A percentile compares a stretch with the other conserved stretches of the same genome.
phyloP scores from a whole-genome alignment of 2,888 invertebrate species.

The Antheraea yamamai region DNA sequence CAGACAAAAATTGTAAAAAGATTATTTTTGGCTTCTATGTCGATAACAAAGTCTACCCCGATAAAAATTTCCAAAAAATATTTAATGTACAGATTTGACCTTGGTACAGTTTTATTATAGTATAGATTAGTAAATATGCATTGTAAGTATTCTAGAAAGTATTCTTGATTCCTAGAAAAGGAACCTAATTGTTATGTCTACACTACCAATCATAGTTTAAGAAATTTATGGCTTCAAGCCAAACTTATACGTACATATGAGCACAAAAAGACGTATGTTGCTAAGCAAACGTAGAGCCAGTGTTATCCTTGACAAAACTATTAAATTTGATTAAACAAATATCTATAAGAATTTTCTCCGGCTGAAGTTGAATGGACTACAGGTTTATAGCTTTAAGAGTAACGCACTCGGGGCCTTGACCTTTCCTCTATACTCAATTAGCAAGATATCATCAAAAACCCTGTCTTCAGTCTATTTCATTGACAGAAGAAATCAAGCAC shows the following conservation, averaged over 20 bases:
- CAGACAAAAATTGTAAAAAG: too few species aligned
- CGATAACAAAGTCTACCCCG: too few species aligned
- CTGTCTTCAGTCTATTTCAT: neutral
- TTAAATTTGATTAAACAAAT: neutral
- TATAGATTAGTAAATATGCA: too few species aligned
- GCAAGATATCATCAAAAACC: neutral
- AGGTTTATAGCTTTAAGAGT: neutral
- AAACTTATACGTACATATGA: neutral
- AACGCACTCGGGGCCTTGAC: conserved; percentile 1
- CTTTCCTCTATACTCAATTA: neutral
- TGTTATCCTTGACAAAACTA: neutral
- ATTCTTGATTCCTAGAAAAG: too few species aligned
- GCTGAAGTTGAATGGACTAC: neutral
- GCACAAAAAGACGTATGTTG: neutral
- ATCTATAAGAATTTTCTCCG: neutral
- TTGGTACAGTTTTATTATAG: too few species aligned
- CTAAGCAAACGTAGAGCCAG: neutral
- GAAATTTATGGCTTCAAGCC: neutral
- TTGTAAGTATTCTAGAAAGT: too few species aligned
- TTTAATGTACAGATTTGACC: too few species aligned
- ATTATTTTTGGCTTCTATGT: too few species aligned
- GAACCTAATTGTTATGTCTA: too few species aligned
- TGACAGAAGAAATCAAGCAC: neutral
- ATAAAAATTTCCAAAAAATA: too few species aligned
- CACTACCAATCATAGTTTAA: too few species aligned